Evolutionary conservation across 2,888 invertebrate genomes (phyloP), one percentile per base, ranked within the genome.

Genomic region (Hypselothyrea guttata): DNA sequence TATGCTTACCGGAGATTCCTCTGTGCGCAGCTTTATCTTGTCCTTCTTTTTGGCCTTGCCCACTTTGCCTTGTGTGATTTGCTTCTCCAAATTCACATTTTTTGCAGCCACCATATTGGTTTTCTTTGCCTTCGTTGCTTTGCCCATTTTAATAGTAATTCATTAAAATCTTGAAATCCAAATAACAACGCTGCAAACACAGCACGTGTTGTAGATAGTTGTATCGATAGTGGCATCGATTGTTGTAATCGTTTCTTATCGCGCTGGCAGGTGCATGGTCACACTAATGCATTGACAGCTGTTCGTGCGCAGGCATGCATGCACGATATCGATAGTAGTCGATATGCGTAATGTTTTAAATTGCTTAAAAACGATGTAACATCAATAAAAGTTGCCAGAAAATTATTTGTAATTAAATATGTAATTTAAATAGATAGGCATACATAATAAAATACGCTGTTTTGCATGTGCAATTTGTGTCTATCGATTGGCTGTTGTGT

Each of bases 61-160:
- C 16, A 92, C 90, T 87, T 92, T 92, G 1, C 92, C 92, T 4
- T 93, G 91, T 82, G 93, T 92, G 55, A 97, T 94, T 89, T 96
- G 95, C 78, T 95, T 93, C 13, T 94, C 94, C 49, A 97, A 91
- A 1, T 93, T 92, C 34, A 93, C 89, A 85, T 92, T 92, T 47
- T 90, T 91, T 87, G 90, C 61, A 52, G 60, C 46, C 12, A 76
- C 74, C 62, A 82, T 71, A 45, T 86, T 88, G 1, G 75, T 55
- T 70, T 89, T 88, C 60, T 89, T 89, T 15, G 92, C 91, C 69
- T 89, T 88, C 60, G 89, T 89, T 15, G 92, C 91, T 91, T 96
- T 96, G 0, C 95, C 96, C 96, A 96, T 96, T 75, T 84, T 89
- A n/a, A n/a, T n/a, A n/a, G n/a, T n/a, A n/a, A n/a, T n/a, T n/a